Evolutionary conservation across 64 coral and sea anemone genomes (phyloP), one percentile per base, ranked within the genome.

Genomic region (Platygyra sinensis): DNA sequence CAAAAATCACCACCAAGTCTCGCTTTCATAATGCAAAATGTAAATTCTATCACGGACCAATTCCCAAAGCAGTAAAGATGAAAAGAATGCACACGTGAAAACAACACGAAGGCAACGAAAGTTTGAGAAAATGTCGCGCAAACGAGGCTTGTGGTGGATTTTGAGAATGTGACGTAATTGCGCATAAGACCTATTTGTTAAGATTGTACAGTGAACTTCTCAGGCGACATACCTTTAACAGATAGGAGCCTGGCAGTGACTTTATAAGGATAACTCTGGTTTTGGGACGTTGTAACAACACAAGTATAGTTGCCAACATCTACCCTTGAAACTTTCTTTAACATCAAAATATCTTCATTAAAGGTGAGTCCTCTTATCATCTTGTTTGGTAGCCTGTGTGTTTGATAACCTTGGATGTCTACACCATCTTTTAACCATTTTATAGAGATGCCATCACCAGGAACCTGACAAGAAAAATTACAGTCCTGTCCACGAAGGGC

Each of bases 251-350:
- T 73, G 25, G 88, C 80, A 24, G 74, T 96, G 16, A 18, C 32
- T 27, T 77, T 30, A 76, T 82, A 59, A 8, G 60, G 60, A 75
- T 92, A 96, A 57, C 75, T 71, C 1, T 87, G 87, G 22, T 93
- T 81, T 28, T 75, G 67, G n/a, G 49, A 42, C 1, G 76, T 75
- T 4, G 59, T 75, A 16, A 96, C 87, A 30, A 76, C 67, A 74
- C 94, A 96, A 9, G 94, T 96, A 60, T 93, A 96, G 13, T 73
- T 93, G 3, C 80, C 94, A 67, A 79, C 80, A 60, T 93, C 87
- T 8, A 22, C 52, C 39, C 55, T 87, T 79, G 87, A 77, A 39
- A 79, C 80, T 18, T 59, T 81, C 73, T 59, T 90, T 18, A 96
- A 19, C 19, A 84, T 81, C 30, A 96, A 52, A 38, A 93, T 61